These are phyloP conservation scores for Ennomos erosarius DNA, from an alignment of 2,888 invertebrate genomes.

Conservation along the genomic window DNA sequence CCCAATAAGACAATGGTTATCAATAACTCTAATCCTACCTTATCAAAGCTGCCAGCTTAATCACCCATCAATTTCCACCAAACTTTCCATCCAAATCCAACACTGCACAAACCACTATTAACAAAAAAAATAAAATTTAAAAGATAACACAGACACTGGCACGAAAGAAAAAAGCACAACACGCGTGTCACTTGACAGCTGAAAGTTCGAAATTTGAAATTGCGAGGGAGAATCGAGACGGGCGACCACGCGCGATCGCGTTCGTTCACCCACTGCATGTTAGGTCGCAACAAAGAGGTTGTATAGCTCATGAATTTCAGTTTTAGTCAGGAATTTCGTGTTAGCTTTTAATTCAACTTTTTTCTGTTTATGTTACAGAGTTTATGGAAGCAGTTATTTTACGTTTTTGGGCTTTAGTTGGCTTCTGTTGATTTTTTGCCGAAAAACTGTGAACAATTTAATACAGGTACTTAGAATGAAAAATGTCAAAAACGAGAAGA, in stretches of 20 bases:
- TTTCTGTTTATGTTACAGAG: slow-evolving; percentile 19
- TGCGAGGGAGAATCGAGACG: slow-evolving; percentile 10
- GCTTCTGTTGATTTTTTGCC: slow-evolving; percentile 13
- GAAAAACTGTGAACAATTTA: slow-evolving; percentile 2
- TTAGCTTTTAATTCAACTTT: slow-evolving; percentile 26
- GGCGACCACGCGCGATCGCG: slow-evolving; percentile 20
- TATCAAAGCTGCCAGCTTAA: slow-evolving; percentile 18
- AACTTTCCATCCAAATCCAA: slow-evolving; percentile 21
- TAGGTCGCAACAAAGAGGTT: slow-evolving; percentile 12
- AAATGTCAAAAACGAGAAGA: too few species aligned
- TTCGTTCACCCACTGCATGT: slow-evolving; percentile 17
- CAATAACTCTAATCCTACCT: slow-evolving; percentile 24
- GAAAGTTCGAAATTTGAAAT: slow-evolving; percentile 24
- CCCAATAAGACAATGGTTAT: slow-evolving; percentile 9
- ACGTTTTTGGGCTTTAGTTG: slow-evolving; percentile 6
- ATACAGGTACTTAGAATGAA: too few species aligned
- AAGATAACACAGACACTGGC: slow-evolving; percentile 15
- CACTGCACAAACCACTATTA: slow-evolving; percentile 14
- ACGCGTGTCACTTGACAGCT: slow-evolving; percentile 27
- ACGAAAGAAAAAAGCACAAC: slow-evolving; percentile 25
- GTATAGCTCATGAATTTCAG: slow-evolving; percentile 11
- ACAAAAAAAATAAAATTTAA: slow-evolving; percentile 4
- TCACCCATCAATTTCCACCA: slow-evolving; percentile 15
- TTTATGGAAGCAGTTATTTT: slow-evolving; percentile 9
- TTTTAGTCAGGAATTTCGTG: slow-evolving; percentile 12